Evolutionary conservation across 2,888 invertebrate species (phyloP), one percentile per base, ranked within the genome.

Genomic region (Crepidodera aurea): DNA sequence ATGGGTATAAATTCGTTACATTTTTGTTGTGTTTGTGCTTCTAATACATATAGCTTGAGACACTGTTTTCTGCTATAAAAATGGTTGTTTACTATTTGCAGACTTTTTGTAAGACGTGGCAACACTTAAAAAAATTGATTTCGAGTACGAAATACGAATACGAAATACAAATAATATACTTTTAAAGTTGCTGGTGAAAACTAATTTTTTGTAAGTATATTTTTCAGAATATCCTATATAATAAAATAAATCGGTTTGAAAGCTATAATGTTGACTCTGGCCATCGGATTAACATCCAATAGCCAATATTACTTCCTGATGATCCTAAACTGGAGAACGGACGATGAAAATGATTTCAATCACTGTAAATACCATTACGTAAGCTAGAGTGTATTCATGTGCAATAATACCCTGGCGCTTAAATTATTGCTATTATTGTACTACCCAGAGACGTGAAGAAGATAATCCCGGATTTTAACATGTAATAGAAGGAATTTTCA

Each of bases 351-450:
- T 77, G 77, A 78, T 79, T 80, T 77, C 80, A 80, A 80, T 80
- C 77, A 77, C 78, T 78, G 78, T 79, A 79, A 80, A 78, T 78
- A 79, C 78, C 75, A 78, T 79, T 78, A 79, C 74, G 75, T 76
- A 78, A 78, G 77, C 77, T 72, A 75, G 75, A 68, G 78, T 78
- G 79, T 77, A 79, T 77, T 77, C 80, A 79, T 78, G 79, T 76
- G 79, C 70, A 66, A 78, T 80, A 80, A 80, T 78, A 77, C 77
- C 71, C 73, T 72, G 73, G 76, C 75, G 73, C 75, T 77, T 78
- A 79, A 80, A 80, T 79, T 78, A 80, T 78, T 76, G 75, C 77
- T 77, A 78, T 79, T 78, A 78, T 79, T 78, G 78, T 77, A 74
- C 74, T 75, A 75, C 73, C 74, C 74, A 71, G 75, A 75, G 74